These are phyloP conservation scores for Smittia aterrima DNA, from an alignment of 2,888 invertebrate genomes.

Conservation along the genomic window DNA sequence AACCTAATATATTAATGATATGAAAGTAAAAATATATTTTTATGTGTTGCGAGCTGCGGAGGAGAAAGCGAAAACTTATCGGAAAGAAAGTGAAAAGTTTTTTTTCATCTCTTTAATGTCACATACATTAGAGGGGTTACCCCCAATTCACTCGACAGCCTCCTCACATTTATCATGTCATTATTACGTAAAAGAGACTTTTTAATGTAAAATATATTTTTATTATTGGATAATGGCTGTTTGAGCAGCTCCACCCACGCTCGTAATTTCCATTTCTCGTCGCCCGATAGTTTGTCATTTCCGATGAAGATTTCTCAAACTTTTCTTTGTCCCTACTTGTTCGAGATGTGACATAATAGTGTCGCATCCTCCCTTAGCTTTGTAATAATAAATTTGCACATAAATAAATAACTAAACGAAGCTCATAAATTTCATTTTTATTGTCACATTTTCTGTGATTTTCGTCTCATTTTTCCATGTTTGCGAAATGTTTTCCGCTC, in stretches of 20 bases:
- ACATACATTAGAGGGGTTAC: not conserved
- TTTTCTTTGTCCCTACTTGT: not conserved
- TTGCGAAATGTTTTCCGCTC: not conserved
- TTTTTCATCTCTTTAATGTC: not conserved
- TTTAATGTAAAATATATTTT: slow-evolving; percentile 37
- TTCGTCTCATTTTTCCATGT: not conserved
- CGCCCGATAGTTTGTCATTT: slow-evolving; percentile 34
- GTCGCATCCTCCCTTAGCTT: not conserved
- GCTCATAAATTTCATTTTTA: slow-evolving; percentile 35
- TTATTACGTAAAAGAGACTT: slow-evolving; percentile 28
- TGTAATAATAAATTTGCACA: slow-evolving; percentile 15
- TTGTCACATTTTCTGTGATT: slow-evolving; percentile 22
- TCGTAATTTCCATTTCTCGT: not conserved
- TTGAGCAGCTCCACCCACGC: not conserved
- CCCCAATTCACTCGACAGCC: not conserved
- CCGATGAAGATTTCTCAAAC: not conserved
- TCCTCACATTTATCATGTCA: slow-evolving; percentile 35
- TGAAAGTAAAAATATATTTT: slow-evolving; percentile 38
- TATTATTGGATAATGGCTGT: slow-evolving; percentile 13
- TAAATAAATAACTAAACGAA: slow-evolving; percentile 30
- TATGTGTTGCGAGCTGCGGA: not conserved
- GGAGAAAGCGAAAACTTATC: not conserved
- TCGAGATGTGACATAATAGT: not conserved
- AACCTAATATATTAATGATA: slow-evolving; percentile 38
- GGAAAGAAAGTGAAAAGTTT: slow-evolving; percentile 6